Conservation (phyloP, 1,140 invertebrate genomes). For the Drosophila varians region DNA sequence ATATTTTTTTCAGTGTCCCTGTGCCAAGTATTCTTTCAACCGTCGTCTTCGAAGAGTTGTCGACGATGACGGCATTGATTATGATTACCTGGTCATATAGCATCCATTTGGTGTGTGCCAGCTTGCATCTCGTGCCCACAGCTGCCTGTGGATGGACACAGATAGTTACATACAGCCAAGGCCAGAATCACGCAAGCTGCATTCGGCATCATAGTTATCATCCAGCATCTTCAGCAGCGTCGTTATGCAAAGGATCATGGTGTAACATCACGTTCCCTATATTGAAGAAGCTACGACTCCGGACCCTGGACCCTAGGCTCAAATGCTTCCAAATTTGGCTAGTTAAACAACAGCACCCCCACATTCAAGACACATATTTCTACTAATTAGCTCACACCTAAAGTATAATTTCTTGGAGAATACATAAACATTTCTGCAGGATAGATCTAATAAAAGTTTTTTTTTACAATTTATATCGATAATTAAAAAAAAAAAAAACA, state of each 20-base stretch:
- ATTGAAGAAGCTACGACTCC: neutral
- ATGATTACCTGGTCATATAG: conserved; percentile 45
- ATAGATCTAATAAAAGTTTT: too few relatives aligned
- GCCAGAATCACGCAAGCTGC: conserved; percentile 56
- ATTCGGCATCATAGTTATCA: conserved; percentile 34
- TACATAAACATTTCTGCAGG: too few relatives aligned
- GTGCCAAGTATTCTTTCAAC: conserved; percentile 1
- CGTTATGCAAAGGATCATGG: conserved; percentile 5
- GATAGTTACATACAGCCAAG: conserved; percentile 7
- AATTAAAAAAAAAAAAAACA: too few relatives aligned
- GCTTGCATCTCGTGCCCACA: neutral
- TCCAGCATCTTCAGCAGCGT: conserved; percentile 37
- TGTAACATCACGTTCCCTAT: neutral
- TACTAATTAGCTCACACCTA: too few relatives aligned
- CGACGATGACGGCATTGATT: conserved; percentile 71
- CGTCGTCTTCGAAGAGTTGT: conserved; percentile 27
- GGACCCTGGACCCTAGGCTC: neutral
- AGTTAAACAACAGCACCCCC: neutral
- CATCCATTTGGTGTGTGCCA: conserved; percentile 3
- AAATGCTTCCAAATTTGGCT: neutral
- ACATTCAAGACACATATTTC: too few relatives aligned
- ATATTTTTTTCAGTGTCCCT: neutral
- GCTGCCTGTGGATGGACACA: conserved; percentile 1
- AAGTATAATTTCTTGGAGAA: too few relatives aligned
- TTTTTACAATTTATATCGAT: too few relatives aligned